These are phyloP conservation scores for Lepeophtheirus salmonis DNA, from an alignment of 1,140 invertebrate genomes.

Conservation along the genomic window DNA sequence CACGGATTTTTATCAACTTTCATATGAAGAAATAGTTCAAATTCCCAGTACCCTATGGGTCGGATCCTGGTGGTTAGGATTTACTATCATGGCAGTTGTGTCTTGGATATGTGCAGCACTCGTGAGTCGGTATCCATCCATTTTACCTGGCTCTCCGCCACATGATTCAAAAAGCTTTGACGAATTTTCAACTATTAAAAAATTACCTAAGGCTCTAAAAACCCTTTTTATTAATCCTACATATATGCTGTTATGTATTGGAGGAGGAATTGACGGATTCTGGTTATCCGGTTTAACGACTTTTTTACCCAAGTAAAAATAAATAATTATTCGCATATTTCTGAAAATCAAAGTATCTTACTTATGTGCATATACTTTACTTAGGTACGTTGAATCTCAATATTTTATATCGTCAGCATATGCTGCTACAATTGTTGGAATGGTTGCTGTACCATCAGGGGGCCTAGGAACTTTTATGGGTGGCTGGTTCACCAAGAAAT, in stretches of 20 bases:
- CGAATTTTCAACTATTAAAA: conserved; percentile 39
- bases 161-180: conserved; percentile 36
- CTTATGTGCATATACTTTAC: conserved; percentile 17
- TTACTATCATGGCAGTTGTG: conserved; percentile 55
- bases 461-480: conserved; percentile 51
- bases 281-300: conserved; percentile 57
- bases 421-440: conserved; percentile 54
- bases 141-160: conserved; percentile 33
- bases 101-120: conserved; percentile 50
- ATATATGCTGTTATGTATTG: conserved; percentile 57
- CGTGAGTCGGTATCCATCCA: conserved; percentile 29
- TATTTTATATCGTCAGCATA: conserved; percentile 49
- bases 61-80: conserved; percentile 89
- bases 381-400: conserved; percentile 50
- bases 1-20: conserved; percentile 51
- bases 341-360: not conserved
- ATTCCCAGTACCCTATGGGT: conserved; percentile 59
- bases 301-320: conserved; percentile 54
- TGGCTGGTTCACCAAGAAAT: conserved; percentile 53
- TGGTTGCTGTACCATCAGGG: conserved; percentile 49
- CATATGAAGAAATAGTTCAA: conserved; percentile 40
- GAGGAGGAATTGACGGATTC: conserved; percentile 53
- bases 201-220: conserved; percentile 43
- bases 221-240: conserved; percentile 50
- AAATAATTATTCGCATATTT: not conserved